A percentile compares a stretch with the other conserved stretches of the same genome.
Evolutionary conservation across 2,797 vertebrate species (phyloP).

Genomic region (Capromys pilorides): DNA sequence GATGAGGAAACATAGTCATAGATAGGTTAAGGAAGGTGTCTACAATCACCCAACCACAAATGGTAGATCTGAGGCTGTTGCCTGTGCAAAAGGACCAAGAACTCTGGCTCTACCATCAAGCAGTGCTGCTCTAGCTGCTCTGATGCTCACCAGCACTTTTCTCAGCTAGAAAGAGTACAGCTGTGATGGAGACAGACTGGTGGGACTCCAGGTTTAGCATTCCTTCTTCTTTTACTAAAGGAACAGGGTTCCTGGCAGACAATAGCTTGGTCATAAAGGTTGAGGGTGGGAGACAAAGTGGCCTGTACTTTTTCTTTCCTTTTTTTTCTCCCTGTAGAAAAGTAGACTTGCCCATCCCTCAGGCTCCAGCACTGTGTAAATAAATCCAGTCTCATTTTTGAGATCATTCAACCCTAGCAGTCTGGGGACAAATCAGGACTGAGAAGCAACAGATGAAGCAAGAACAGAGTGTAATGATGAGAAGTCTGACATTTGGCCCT

Average conservation of each 20-base stretch:
- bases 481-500: conserved; percentile 45
- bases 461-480: conserved; percentile 67
- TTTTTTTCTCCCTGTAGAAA: not conserved
- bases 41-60: not conserved
- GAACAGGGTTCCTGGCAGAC: no score
- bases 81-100: not conserved
- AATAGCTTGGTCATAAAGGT: not conserved
- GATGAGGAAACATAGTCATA: conserved; percentile 7
- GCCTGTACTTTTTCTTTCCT: not conserved
- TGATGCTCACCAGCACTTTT: not conserved
- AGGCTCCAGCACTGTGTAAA: not conserved
- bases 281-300: not conserved
- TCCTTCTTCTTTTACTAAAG: not conserved
- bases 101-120: not conserved
- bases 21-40: not conserved
- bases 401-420: conserved; percentile 57
- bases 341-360: not conserved
- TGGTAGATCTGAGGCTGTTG: not conserved
- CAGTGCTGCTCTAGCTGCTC: rapidly evolving
- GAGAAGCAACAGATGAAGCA: conserved; percentile 54
- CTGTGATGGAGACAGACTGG: not conserved
- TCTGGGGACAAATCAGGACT: conserved; percentile 55
- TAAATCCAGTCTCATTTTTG: conserved; percentile 60
- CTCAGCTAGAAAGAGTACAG: not conserved
- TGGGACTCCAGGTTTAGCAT: not conserved